Percentiles rank a stretch among this genome's conserved stretches.
Conservation (phyloP, 2,797 vertebrate genomes). For the Cyclopterus lumpus region DNA sequence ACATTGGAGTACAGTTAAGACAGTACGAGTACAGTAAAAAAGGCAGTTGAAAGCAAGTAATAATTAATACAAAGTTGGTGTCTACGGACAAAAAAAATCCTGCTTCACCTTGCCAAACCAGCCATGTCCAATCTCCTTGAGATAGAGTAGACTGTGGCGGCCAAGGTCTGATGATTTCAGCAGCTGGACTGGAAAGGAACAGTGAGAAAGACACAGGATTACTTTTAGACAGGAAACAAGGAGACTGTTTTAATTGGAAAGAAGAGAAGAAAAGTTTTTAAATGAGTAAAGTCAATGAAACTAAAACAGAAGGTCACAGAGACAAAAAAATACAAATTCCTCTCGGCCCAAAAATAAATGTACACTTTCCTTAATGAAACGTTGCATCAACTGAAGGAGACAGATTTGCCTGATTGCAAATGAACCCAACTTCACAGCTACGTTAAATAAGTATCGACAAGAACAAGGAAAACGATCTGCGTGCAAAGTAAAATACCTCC, state of each 20-base stretch:
- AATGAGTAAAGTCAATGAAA: neutral
- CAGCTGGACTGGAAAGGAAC: conserved; percentile 87
- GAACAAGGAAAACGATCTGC: neutral
- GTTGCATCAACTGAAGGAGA: neutral
- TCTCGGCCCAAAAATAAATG: conserved; percentile 14
- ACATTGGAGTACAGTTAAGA: conserved; percentile 11
- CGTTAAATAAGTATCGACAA: neutral
- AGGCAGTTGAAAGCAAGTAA: neutral
- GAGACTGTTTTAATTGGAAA: neutral
- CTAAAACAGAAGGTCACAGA: neutral
- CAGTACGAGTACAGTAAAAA: neutral
- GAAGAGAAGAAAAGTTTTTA: neutral
- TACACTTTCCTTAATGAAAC: conserved; percentile 16
- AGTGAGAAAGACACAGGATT: conserved; percentile 26
- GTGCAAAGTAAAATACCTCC: conserved; percentile 71
- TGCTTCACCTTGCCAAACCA: conserved; percentile 96
- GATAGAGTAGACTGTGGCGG: conserved; percentile 94
- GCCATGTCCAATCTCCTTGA: conserved; percentile 95
- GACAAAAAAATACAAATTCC: neutral
- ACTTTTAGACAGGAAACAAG: conserved; percentile 8
- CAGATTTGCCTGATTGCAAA: neutral
- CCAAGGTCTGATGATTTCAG: conserved; percentile 92
- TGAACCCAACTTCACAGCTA: conserved; percentile 3
- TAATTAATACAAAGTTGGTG: neutral
- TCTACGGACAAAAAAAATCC: neutral